These are phyloP conservation scores for Tangara arthus DNA, from an alignment of 2,797 vertebrate genomes.

Conservation along the genomic window DNA sequence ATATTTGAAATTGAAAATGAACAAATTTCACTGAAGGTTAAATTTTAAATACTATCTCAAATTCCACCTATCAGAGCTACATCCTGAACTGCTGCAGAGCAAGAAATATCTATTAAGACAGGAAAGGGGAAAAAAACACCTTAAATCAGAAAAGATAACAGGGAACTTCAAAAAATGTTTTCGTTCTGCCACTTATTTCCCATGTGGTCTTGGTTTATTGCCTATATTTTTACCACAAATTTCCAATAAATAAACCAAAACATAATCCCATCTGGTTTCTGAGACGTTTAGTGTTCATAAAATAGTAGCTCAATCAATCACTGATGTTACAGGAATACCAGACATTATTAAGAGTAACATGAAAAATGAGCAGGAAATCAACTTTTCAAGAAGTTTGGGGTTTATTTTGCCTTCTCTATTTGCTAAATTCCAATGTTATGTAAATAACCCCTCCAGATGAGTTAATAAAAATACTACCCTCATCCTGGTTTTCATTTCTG, in stretches of 20 bases:
- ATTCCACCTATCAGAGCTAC: neutral
- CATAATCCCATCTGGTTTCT: neutral
- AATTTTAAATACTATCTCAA: slow-evolving; percentile 41
- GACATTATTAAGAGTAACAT: neutral
- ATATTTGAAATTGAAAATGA: slow-evolving; percentile 61
- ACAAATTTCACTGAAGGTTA: slow-evolving; percentile 44
- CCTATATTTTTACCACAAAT: neutral
- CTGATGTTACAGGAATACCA: neutral
- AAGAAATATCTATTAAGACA: neutral
- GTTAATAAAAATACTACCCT: neutral
- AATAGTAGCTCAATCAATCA: neutral
- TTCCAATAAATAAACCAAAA: slow-evolving; percentile 17
- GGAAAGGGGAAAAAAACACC: neutral
- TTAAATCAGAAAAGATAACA: neutral
- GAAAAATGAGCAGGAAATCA: neutral
- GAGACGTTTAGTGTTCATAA: neutral
- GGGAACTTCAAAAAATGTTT: neutral
- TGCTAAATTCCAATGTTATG: neutral
- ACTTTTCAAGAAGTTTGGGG: neutral
- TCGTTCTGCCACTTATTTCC: neutral
- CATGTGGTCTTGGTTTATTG: neutral
- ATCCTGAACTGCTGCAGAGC: neutral
- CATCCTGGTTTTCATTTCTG: neutral
- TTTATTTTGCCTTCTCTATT: neutral
- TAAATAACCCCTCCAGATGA: neutral